phyloP scores from a whole-genome alignment of 1,140 invertebrate species.

The Monochamus saltuarius region DNA sequence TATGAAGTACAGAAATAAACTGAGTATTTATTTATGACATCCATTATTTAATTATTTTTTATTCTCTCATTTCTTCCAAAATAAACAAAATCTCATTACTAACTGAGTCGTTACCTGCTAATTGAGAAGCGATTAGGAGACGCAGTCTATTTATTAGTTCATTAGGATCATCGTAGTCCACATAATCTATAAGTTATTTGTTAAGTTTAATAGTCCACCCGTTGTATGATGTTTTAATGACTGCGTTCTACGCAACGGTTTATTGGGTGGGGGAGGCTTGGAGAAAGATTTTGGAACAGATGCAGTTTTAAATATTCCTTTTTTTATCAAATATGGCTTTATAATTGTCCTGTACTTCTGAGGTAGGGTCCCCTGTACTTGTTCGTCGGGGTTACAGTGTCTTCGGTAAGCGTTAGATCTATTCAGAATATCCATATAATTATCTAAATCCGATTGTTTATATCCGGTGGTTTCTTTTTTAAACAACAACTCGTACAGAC shows the following conservation, averaged over 20 bases:
- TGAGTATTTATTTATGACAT: background rate
- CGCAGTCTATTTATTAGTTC: too few relatives aligned
- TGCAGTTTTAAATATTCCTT: background rate
- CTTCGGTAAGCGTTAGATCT: constrained; percentile 31
- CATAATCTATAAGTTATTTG: too few relatives aligned
- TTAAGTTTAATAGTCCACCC: too few relatives aligned
- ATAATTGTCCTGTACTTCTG: constrained; percentile 31
- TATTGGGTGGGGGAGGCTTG: too few relatives aligned
- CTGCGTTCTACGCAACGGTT: too few relatives aligned
- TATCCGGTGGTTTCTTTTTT: constrained; percentile 29
- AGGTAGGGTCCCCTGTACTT: constrained; percentile 23
- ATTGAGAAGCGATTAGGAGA: constrained; percentile 32
- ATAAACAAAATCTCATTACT: constrained; percentile 52
- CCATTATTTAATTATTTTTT: constrained; percentile 17
- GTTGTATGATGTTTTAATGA: too few relatives aligned
- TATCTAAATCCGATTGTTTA: constrained; percentile 28
- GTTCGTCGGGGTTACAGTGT: constrained; percentile 28
- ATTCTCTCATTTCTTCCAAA: constrained; percentile 41
- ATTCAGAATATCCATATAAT: constrained; percentile 36
- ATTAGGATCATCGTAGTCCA: too few relatives aligned
- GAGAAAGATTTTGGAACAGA: too few relatives aligned
- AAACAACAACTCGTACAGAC: constrained; percentile 35
- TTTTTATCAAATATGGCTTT: constrained; percentile 17
- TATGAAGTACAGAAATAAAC: background rate
- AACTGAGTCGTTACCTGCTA: constrained; percentile 46